phyloP scores from a whole-genome alignment of 2,113 vertebrate genomes.

The Atherinomorus stipes region DNA sequence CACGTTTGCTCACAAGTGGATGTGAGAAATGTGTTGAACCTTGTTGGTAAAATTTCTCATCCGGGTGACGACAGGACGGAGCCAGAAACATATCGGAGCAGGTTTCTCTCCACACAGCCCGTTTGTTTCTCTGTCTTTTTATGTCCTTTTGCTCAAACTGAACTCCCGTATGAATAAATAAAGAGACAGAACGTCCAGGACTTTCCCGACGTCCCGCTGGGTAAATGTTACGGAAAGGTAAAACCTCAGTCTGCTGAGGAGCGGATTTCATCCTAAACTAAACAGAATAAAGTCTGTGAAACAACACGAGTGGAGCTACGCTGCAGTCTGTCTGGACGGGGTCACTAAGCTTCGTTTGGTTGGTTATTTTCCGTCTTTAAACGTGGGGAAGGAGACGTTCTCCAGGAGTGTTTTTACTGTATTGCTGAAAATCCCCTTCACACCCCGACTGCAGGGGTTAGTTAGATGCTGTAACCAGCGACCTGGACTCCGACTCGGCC shows the following conservation, averaged over 20 bases:
- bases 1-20: conserved; percentile 53
- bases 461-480: too few species aligned
- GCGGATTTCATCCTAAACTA: conserved; percentile 15
- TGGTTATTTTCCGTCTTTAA: too few species aligned
- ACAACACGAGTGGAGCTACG: background rate
- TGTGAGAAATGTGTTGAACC: conserved; percentile 56
- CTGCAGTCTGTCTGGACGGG: background rate
- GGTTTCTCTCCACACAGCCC: background rate
- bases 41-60: conserved; percentile 59
- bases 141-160: conserved; percentile 12
- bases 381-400: too few species aligned
- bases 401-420: too few species aligned
- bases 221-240: conserved; percentile 44
- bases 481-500: too few species aligned
- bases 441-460: too few species aligned
- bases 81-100: background rate
- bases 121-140: background rate
- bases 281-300: background rate
- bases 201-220: conserved; percentile 25
- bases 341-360: too few species aligned
- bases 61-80: conserved; percentile 37
- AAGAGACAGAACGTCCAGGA: conserved; percentile 40
- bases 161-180: conserved; percentile 1
- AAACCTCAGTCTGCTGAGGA: conserved; percentile 37
- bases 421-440: too few species aligned